Base-by-base conservation (phyloP, 2,888 invertebrate genomes). In the Gastrophysa polygoni region DNA sequence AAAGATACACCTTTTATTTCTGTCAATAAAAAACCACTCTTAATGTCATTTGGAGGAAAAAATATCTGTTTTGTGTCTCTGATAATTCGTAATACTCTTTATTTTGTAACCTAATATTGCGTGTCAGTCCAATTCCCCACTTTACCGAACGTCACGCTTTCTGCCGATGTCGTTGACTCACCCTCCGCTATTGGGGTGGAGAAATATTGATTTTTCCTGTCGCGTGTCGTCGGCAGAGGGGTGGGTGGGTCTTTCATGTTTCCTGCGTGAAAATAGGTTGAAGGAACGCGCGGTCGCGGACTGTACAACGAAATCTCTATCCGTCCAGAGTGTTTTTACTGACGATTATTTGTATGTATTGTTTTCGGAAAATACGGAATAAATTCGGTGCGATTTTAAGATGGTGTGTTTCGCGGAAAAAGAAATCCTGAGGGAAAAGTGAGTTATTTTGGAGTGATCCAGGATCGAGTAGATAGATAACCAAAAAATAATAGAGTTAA, bases 341-440 rank as follows among this genome's bases (percentile, higher is more conserved):
- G 24, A 3, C 17, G 48, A 16, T n/a, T 16, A 7, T 24, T 49
- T 49, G 16, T 10, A 29, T 49, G 11, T 17, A 29, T 57, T 47
- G 20, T 7, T 29, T 29, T 59, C 20, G 21, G 10, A 38, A 20
- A 20, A 34, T 47, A 20, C 16, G 29, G 24, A 59, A 46, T 11
- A n/a, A 14, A n/a, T 38, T 38, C 38, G 38, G 14, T 11, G 38
- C 6, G 4, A 43, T 16, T 14, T 16, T 17, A 16, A 60, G 17
- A 74, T 74, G 74, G 74, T 74, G 49, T 74, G 74, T 66, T 70
- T 66, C 49, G 68, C 68, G 60, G 65, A 71, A 61, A 66, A 66
- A 14, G 62, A 67, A 21, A 71, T 69, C 57, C 24, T 64, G 14
- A 62, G 56, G 28, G 67, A 70, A 47, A 69, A 71, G 73, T 71